Base-by-base conservation (phyloP, 2,888 invertebrate genomes). In the Agrotis ipsilon region DNA sequence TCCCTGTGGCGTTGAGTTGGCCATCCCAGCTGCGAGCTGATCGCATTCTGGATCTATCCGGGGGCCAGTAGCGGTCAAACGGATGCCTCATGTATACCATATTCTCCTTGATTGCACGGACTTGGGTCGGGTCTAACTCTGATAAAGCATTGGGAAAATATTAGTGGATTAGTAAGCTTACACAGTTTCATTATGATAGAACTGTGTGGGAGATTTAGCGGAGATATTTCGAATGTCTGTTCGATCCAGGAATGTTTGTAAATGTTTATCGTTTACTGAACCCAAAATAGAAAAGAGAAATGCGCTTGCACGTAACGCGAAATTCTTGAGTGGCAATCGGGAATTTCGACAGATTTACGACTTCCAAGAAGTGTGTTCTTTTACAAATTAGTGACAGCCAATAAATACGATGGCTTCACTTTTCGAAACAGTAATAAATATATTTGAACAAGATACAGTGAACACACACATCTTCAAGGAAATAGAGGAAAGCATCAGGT, bases 91-190 rank as follows among this genome's bases (percentile, higher is more conserved):
- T 88, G 85, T 88, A 91, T 72, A 93, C 94, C 91, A 94, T 85
- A 75, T 92, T 95, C 75, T 92, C 91, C 92, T 94, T 85, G 78
- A 96, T 94, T 81, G 94, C 95, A 88, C 93, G 91, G 84, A 95
- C 90, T 93, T 96, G 95, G 80, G 92, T 93, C 71, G 92, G 91
- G 81, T 95, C 92, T 92, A 96, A 87, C 85, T 95, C 95, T 96
- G 95, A 90, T 89, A 89, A 94, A 93, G 94, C 94, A 89, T 82
- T 67, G 86, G 81, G 68, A 82, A 84, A 76, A 52, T 84, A 70
- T 91, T 89, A 89, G 86, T 86, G 75, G 90, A 89, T 94, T 94
- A 94, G 88, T 91, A 92, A 91, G 92, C 92, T 81, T 52, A 61
- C 57, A 68, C 74, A 68, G 60, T 64, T 67, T 57, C 48, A 2